Evolutionary conservation across 2,113 vertebrate genomes (phyloP).

Genomic region (Pelecanus crispus): DNA sequence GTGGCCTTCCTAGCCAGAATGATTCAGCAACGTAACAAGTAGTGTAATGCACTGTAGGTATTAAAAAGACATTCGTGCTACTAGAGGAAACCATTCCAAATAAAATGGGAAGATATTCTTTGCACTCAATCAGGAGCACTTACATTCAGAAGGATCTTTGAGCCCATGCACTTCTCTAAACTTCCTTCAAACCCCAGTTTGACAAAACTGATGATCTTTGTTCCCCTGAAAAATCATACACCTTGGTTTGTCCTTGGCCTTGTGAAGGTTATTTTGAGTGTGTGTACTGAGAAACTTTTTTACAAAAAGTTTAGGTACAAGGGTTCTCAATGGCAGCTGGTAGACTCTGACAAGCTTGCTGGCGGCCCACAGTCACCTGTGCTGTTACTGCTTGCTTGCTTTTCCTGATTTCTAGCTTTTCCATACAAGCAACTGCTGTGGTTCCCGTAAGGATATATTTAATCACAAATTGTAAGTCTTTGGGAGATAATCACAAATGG

Average conservation of each 20-base stretch:
- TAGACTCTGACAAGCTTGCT: background rate
- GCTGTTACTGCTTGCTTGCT: background rate
- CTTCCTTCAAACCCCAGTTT: slow-evolving; percentile 35
- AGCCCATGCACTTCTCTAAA: slow-evolving; percentile 51
- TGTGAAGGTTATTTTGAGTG: background rate
- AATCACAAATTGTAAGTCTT: background rate
- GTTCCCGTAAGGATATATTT: background rate
- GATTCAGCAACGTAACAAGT: slow-evolving; percentile 43
- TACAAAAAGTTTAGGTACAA: background rate
- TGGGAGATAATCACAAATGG: no score
- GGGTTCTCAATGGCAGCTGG: background rate
- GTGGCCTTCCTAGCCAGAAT: slow-evolving; percentile 12
- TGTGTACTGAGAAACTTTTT: background rate
- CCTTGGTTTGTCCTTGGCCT: slow-evolving; percentile 51
- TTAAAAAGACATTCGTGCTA: slow-evolving; percentile 49
- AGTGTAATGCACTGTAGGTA: slow-evolving; percentile 68
- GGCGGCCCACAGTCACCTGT: background rate
- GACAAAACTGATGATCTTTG: slow-evolving; percentile 33
- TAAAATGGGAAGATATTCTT: slow-evolving; percentile 14
- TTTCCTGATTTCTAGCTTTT: background rate
- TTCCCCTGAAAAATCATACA: slow-evolving; percentile 61
- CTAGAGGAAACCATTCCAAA: slow-evolving; percentile 54
- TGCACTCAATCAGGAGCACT: slow-evolving; percentile 42
- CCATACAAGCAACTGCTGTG: background rate
- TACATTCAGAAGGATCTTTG: slow-evolving; percentile 62